Conservation (phyloP, 2,888 invertebrate genomes). For the Acleris sparsana region DNA sequence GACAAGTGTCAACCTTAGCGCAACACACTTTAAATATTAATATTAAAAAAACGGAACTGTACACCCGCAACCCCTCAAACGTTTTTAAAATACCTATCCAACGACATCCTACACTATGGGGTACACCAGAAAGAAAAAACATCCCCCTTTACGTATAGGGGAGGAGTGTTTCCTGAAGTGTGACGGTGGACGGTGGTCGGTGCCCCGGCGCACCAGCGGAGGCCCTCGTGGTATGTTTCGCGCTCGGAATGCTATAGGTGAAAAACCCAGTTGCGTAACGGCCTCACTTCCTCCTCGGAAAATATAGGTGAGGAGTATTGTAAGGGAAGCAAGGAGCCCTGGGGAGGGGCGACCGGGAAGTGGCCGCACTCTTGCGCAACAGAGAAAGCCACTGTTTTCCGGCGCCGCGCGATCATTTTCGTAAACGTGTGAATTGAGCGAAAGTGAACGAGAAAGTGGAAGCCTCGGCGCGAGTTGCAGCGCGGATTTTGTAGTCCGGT, state of each 20-base stretch:
- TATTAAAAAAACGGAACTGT: too few species aligned
- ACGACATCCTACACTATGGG: too few species aligned
- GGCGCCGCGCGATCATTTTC: conserved; percentile 78
- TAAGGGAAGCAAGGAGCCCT: conserved; percentile 40
- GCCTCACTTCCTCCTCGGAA: conserved; percentile 70
- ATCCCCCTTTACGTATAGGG: too few species aligned
- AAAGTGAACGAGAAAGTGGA: conserved; percentile 75
- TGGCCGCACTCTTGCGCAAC: conserved; percentile 72
- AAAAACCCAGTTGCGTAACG: conserved; percentile 70
- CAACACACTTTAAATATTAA: too few species aligned
- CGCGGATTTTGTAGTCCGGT: not conserved
- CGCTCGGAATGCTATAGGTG: conserved; percentile 58
- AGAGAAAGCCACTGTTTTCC: conserved; percentile 78
- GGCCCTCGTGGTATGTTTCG: conserved; percentile 36
- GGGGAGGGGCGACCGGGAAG: conserved; percentile 63
- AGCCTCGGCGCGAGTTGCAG: conserved; percentile 37
- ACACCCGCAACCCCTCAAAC: too few species aligned
- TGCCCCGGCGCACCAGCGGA: conserved; percentile 10
- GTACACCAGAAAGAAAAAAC: too few species aligned
- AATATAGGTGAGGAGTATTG: conserved; percentile 77
- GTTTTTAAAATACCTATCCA: too few species aligned
- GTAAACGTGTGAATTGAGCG: conserved; percentile 81
- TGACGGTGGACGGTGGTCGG: conserved; percentile 1
- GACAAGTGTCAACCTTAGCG: too few species aligned
- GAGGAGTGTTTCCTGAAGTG: too few species aligned